Conservation (phyloP, 2,888 invertebrate genomes). For the Hoplodrina ambigua region DNA sequence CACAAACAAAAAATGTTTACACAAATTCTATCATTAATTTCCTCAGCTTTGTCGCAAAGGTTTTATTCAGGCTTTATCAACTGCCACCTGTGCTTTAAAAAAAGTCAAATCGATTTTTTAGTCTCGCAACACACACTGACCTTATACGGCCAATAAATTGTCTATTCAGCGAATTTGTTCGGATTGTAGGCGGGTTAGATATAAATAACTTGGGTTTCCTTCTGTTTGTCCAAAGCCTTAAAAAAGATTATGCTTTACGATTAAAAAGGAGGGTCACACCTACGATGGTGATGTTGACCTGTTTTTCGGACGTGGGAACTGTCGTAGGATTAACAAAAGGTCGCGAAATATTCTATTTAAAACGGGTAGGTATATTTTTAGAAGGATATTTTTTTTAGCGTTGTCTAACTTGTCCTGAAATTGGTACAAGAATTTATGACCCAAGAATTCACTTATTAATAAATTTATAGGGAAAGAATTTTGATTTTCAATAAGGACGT, state of each 20-base stretch:
- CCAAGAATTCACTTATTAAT: too few species aligned
- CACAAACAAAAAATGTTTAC: conserved; percentile 85
- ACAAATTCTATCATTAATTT: conserved; percentile 80
- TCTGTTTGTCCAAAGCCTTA: conserved; percentile 73
- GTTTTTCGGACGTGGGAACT: conserved; percentile 64
- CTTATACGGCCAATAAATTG: conserved; percentile 83
- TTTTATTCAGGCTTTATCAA: conserved; percentile 60
- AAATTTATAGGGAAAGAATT: too few species aligned
- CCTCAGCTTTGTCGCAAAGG: conserved; percentile 60
- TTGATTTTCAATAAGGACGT: too few species aligned
- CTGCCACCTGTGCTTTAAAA: conserved; percentile 63
- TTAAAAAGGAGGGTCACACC: conserved; percentile 69
- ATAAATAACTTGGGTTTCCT: conserved; percentile 66
- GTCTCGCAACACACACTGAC: conserved; percentile 67
- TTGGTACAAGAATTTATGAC: neutral
- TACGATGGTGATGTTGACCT: conserved; percentile 60
- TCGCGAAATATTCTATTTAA: conserved; percentile 22
- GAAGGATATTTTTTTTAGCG: neutral
- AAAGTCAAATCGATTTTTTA: conserved; percentile 67
- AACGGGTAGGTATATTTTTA: neutral
- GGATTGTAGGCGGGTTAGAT: conserved; percentile 84
- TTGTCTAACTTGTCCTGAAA: neutral
- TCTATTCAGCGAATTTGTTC: conserved; percentile 86
- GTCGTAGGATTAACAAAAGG: conserved; percentile 25
- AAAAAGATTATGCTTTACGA: conserved; percentile 63